Base-by-base conservation (phyloP, 1,140 invertebrate species). In the Drosophila serrata region DNA sequence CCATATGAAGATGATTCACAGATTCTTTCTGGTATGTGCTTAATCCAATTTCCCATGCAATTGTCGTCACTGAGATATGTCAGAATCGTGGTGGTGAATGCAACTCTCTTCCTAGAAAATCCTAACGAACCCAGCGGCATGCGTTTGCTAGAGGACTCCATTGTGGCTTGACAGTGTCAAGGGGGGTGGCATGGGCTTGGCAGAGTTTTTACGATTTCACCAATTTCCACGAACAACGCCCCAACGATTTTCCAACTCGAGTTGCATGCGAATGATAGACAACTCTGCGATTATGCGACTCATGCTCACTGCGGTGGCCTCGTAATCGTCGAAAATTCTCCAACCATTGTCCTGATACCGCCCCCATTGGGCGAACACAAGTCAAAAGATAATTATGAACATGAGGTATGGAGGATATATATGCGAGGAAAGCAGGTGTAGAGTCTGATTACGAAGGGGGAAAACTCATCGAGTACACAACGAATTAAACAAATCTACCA, bases 11-110 rank as follows among this genome's bases (percentile, higher is more conserved):
- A 39, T 53, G 53, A 29, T 65, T 69, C 31, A 9, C 49, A 49
- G 58, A 57, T 78, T 78, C 56, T 62, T 67, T 65, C 56, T 58
- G 59, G 72, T 62, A 62, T 88, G 76, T 68, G 65, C 75, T 87
- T 82, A 77, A 87, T 88, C 84, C 84, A 82, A 87, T 87, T 87
- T 82, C 65, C 75, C 67, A 80, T 88, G 79, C 82, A 88, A 87
- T 88, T 88, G 84, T 88, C 84, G 79, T 56, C 55, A 53, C 84
- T 73, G 65, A n/a, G 65, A 76, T 57, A 76, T 82, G 70, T 0
- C 48, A 37, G 35, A 24, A 12, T 29, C 29, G 22, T 39, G 46
- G 78, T 6, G 57, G 29, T 13, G 11, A n/a, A 29, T 42, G 42
- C 64, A 58, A 29, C 49, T 27, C n/a, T n/a, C 2, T 9, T 11